Base-by-base conservation (phyloP, 2,797 vertebrate genomes). In the Eremophila alpestris region DNA sequence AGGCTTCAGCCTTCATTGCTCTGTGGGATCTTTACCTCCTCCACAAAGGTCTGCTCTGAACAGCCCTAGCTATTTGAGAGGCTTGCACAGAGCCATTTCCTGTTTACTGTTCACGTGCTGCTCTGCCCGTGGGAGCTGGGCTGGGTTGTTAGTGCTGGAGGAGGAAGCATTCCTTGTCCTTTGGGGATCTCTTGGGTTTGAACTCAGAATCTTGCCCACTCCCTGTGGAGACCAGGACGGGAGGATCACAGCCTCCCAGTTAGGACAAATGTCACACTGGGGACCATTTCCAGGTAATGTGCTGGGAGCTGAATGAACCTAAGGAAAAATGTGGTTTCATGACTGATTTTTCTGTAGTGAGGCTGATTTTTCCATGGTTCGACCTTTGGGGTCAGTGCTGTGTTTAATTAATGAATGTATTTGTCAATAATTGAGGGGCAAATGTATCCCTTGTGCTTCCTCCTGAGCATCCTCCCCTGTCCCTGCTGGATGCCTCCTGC, bases 201-300 rank as follows among this genome's bases (percentile, higher is more conserved):
- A 60, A 29, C 10, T 78, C 82, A 21, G 43, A 0, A 0, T 68
- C 58, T 40, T 52, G 19, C 32, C 64, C 0, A 0, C 48, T 70
- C 71, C 80, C 62, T 16, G 21, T 38, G 38, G 69, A 80, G 83
- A 26, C 5, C 56, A 45, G 77, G 68, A 58, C 0, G 0, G 51
- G 82, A 5, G 6, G 74, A 49, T 89, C 27, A 2, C 59, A 69
- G 55, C 2, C 40, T 73, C 56, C 27, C 43, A 30, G 40, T 2
- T n/a, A n/a, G n/a, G n/a, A n/a, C n/a, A n/a, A n/a, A n/a, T n/a
- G n/a, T n/a, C n/a, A n/a, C n/a, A n/a, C n/a, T n/a, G n/a, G n/a
- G n/a, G n/a, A n/a, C n/a, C n/a, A n/a, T 89, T 89, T 45, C 59
- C 71, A 80, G 60, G 83, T 52, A 38, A 23, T 10, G 46, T 45